phyloP scores from a whole-genome alignment of 1,140 invertebrate species.

The Meloidogyne floridensis region DNA sequence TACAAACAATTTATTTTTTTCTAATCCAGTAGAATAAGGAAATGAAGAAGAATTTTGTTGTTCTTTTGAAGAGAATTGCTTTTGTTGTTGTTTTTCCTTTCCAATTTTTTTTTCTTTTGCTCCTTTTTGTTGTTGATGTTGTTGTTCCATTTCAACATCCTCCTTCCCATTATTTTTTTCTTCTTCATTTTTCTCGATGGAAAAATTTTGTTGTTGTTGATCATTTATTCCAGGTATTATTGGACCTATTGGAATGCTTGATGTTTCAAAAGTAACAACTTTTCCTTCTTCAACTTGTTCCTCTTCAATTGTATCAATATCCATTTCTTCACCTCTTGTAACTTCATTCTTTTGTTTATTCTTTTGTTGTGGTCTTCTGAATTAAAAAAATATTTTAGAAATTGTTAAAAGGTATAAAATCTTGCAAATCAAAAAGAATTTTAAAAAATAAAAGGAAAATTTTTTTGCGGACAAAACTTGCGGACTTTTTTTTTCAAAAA shows the following conservation, averaged over 20 bases:
- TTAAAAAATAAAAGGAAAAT: too few relatives aligned
- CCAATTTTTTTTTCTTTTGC: conserved; percentile 2
- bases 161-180: background rate
- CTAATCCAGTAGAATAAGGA: conserved; percentile 75
- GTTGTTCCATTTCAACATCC: background rate
- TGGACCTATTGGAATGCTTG: conserved; percentile 14
- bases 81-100: background rate
- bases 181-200: background rate
- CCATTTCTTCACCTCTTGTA: background rate
- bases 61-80: background rate
- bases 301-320: background rate
- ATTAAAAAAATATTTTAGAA: background rate
- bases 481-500: too few relatives aligned
- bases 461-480: too few relatives aligned
- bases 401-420: too few relatives aligned
- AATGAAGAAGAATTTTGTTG: conserved; percentile 66
- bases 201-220: too few relatives aligned
- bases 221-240: conserved; percentile 21
- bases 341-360: background rate
- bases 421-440: too few relatives aligned
- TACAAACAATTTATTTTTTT: conserved; percentile 85
- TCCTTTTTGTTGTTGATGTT: background rate
- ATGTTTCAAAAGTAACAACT: conserved; percentile 5
- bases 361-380: background rate
- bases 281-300: background rate